Base-by-base conservation (phyloP, 2,888 invertebrate species). In the Caradrina kadenii region DNA sequence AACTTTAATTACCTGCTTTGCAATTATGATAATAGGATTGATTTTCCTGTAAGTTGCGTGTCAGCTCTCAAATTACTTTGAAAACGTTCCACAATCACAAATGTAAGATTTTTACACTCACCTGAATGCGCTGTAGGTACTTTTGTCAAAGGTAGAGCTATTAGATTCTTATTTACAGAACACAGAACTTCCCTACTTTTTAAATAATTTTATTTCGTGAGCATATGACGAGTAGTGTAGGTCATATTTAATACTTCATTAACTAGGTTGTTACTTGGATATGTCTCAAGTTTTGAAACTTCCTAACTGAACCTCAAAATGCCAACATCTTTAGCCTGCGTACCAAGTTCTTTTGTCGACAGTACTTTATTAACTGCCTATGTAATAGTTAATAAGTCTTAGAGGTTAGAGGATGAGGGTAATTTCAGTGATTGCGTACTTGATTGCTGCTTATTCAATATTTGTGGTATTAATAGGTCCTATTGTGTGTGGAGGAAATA, bases 401-500 rank as follows among this genome's bases (percentile, higher is more conserved):
- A 76, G 67, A 82, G 81, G 76, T 81, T 75, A 66, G 76, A 86
- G 87, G 86, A 86, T 86, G 87, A 68, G 50, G 73, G 74, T 74
- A 87, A 87, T 86, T 80, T 73, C 50, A 58, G 77, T 80, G 75
- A 80, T 87, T 86, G 71, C 73, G 68, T 69, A 61, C 72, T 73
- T 76, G 73, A 76, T 84, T 81, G 70, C 56, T 75, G 72, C 73
- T 73, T 76, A 75, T 78, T 73, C 77, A 72, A 81, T 79, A 72
- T 73, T 66, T 80, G 63, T 56, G 22, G 39, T 71, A 63, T 73
- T 82, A 70, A 74, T 70, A 67, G 56, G 49, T 42, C n/a, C 56
- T 64, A 62, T 76, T 76, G 80, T 79, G 60, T 63, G 13, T 42
- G 50, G 31, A 73, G 74, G 70, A 74, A 64, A 75, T 68, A 69